A percentile compares a stretch with the other conserved stretches of the same genome.
Evolutionary conservation across 2,888 invertebrate genomes (phyloP).

Genomic region (Lamellibrachia columna): DNA sequence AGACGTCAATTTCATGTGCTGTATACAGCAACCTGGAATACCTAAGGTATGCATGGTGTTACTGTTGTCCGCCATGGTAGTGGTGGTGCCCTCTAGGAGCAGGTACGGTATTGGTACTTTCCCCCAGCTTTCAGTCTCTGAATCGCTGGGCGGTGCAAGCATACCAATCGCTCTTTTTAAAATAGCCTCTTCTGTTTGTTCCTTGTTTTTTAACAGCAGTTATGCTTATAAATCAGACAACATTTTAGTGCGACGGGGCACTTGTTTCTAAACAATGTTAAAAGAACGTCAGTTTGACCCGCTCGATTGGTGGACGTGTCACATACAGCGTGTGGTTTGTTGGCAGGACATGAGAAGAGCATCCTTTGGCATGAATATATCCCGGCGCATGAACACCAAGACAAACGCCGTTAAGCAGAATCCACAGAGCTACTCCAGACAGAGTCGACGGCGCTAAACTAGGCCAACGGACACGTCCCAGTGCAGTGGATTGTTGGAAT

Average conservation of each 20-base stretch:
- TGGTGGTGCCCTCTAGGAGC: too few relatives aligned
- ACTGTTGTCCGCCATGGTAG: too few relatives aligned
- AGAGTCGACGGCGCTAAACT: background rate
- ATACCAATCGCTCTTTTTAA: too few relatives aligned
- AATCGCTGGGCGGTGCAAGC: too few relatives aligned
- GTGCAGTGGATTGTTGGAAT: too few relatives aligned
- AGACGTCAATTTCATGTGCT: too few relatives aligned
- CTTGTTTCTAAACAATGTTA: background rate
- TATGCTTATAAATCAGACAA: background rate
- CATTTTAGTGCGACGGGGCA: background rate
- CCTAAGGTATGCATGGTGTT: too few relatives aligned
- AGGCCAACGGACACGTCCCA: background rate
- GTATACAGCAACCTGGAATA: too few relatives aligned
- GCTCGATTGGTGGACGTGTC: background rate
- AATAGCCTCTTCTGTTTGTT: too few relatives aligned
- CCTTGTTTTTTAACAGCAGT: too few relatives aligned
- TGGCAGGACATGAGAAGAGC: background rate
- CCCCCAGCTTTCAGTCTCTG: too few relatives aligned
- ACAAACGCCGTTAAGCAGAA: background rate
- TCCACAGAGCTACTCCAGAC: background rate
- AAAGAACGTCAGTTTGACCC: background rate
- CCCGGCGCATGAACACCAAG: background rate
- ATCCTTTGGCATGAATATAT: background rate
- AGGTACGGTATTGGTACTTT: too few relatives aligned
- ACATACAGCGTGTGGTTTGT: background rate